phyloP scores from a whole-genome alignment of 2,888 invertebrate genomes.

The Campoplex capitator region DNA sequence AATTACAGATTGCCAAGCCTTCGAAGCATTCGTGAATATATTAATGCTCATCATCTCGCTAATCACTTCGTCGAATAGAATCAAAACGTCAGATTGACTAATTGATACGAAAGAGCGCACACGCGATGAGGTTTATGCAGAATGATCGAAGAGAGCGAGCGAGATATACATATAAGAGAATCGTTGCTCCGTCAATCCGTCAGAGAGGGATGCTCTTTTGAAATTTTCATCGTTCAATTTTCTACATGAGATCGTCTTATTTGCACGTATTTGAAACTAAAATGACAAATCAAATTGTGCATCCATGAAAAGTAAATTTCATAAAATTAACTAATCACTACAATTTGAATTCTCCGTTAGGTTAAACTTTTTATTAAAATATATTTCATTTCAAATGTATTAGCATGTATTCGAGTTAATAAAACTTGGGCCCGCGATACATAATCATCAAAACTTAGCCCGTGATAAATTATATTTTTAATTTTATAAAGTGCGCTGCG shows the following conservation, averaged over 20 bases:
- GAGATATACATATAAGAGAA: neutral
- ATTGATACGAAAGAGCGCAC: conserved; percentile 60
- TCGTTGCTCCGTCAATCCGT: neutral
- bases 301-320: neutral
- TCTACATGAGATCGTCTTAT: neutral
- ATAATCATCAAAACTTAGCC: neutral
- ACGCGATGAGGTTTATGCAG: conserved; percentile 23
- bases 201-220: neutral
- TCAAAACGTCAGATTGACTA: conserved; percentile 55
- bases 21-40: conserved; percentile 40
- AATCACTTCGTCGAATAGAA: conserved; percentile 58
- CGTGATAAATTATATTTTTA: neutral
- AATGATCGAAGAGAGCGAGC: neutral
- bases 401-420: neutral
- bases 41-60: conserved; percentile 56
- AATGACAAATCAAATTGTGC: neutral
- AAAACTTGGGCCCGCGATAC: neutral
- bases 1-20: neutral
- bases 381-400: neutral
- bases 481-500: neutral
- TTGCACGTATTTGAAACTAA: neutral
- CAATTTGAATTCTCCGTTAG: neutral
- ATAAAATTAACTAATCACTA: neutral
- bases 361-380: neutral
- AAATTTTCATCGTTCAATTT: neutral